A percentile compares a stretch with the other conserved stretches of the same genome.
phyloP scores from a whole-genome alignment of 1,140 invertebrate genomes.

The Pseudachorutes palmiensis region DNA sequence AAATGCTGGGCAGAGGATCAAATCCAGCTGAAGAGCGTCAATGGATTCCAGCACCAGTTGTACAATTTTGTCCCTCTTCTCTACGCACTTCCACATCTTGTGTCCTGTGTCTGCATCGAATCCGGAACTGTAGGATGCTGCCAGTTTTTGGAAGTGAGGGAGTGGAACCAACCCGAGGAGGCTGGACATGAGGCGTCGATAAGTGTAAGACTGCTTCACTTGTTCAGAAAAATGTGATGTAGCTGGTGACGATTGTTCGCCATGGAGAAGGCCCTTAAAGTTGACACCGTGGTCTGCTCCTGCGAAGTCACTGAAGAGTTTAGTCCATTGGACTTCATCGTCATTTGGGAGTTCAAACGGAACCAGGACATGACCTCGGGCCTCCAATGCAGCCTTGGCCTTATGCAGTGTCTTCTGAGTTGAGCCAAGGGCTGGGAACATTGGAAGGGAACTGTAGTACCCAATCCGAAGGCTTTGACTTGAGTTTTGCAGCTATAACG shows the following conservation, averaged over 20 bases:
- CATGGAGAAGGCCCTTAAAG: background rate
- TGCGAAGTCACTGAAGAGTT: background rate
- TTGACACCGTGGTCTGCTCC: background rate
- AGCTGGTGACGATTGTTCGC: background rate
- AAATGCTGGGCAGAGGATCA: background rate
- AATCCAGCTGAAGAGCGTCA: background rate
- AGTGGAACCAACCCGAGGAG: background rate
- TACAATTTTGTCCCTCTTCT: background rate
- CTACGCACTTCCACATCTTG: background rate
- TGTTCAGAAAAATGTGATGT: background rate
- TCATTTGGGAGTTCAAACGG: conserved; percentile 18
- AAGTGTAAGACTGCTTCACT: too few relatives aligned
- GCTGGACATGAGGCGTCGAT: background rate
- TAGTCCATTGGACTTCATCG: background rate
- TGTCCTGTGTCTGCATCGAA: background rate
- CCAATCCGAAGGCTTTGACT: conserved; percentile 20
- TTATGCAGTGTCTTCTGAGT: conserved; percentile 13
- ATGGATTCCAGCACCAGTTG: background rate
- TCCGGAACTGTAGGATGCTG: background rate
- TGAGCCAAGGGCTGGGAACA: conserved; percentile 16
- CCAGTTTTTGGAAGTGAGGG: background rate
- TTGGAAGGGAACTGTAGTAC: conserved; percentile 12
- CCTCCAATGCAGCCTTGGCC: conserved; percentile 18
- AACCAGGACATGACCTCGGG: conserved; percentile 17
- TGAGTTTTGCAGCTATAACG: background rate